Percentiles rank a stretch among this genome's conserved stretches.
Evolutionary conservation across 2,888 invertebrate species (phyloP).

Genomic region (Lycia hirtaria): DNA sequence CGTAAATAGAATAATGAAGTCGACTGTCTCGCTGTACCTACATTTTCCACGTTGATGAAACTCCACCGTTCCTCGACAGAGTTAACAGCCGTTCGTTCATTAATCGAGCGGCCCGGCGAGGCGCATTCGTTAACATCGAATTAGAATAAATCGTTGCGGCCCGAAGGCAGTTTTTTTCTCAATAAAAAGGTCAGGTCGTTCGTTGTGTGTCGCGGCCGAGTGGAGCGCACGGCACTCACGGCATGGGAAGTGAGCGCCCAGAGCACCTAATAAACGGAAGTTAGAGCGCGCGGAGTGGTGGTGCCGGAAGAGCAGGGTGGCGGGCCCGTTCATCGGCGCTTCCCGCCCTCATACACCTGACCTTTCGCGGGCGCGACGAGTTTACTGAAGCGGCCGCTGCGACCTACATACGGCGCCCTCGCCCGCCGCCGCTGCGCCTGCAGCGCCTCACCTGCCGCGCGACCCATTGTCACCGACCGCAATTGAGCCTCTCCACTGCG

Average conservation of each 20-base stretch:
- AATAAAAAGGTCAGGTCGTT: slow-evolving; percentile 50
- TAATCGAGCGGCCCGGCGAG: slow-evolving; percentile 58
- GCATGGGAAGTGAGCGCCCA: slow-evolving; percentile 65
- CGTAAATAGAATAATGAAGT: slow-evolving; percentile 35
- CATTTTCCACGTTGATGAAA: slow-evolving; percentile 55
- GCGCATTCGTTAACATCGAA: slow-evolving; percentile 65
- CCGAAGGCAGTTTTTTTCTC: slow-evolving; percentile 48
- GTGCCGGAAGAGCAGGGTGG: slow-evolving; percentile 49
- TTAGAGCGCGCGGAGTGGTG: slow-evolving; percentile 61
- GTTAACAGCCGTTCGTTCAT: slow-evolving; percentile 57
- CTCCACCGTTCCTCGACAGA: slow-evolving; percentile 51
- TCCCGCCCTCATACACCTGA: slow-evolving; percentile 84
- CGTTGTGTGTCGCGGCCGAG: slow-evolving; percentile 49
- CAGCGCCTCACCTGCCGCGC: slow-evolving; percentile 46
- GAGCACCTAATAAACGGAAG: slow-evolving; percentile 77
- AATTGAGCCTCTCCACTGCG: slow-evolving; percentile 68
- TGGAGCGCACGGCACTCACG: slow-evolving; percentile 51
- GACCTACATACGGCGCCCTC: slow-evolving; percentile 77
- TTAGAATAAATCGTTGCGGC: slow-evolving; percentile 59
- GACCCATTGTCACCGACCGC: slow-evolving; percentile 68
- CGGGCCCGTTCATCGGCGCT: slow-evolving; percentile 73
- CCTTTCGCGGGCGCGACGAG: slow-evolving; percentile 81
- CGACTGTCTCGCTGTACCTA: slow-evolving; percentile 36
- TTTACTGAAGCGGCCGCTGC: slow-evolving; percentile 78
- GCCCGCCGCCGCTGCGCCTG: slow-evolving; percentile 43